A percentile compares a stretch with the other conserved stretches of the same genome.
Evolutionary conservation across 2,888 invertebrate genomes (phyloP).

Genomic region (Cotesia congregata): DNA sequence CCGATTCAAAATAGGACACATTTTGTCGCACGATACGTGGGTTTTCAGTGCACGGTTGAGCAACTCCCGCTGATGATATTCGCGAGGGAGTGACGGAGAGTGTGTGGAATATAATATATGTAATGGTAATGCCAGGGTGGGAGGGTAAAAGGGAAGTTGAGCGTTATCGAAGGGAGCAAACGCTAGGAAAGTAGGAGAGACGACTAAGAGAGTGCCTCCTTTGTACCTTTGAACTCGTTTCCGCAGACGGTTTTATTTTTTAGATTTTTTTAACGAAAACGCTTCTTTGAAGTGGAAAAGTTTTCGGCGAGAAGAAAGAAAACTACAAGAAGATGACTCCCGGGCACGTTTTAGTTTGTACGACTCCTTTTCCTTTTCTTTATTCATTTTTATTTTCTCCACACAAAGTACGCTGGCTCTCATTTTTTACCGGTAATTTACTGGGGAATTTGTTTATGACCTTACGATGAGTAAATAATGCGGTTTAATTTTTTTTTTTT

Average conservation of each 20-base stretch:
- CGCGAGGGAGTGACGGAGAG: slow-evolving; percentile 5
- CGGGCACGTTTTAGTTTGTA: slow-evolving; percentile 40
- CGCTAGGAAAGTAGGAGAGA: slow-evolving; percentile 17
- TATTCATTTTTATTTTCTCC: neutral
- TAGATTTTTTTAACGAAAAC: slow-evolving; percentile 33
- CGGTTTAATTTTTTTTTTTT: too few relatives aligned
- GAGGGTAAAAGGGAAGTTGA: slow-evolving; percentile 34
- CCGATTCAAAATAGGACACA: slow-evolving; percentile 39
- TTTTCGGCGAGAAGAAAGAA: slow-evolving; percentile 30
- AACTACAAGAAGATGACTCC: slow-evolving; percentile 32
- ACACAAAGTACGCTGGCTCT: neutral
- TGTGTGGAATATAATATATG: neutral
- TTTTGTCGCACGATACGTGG: slow-evolving; percentile 34
- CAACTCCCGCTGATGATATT: slow-evolving; percentile 41
- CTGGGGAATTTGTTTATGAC: too few relatives aligned
- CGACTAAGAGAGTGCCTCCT: slow-evolving; percentile 29
- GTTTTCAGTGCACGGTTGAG: slow-evolving; percentile 22
- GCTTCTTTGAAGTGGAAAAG: slow-evolving; percentile 39
- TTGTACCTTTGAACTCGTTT: slow-evolving; percentile 42
- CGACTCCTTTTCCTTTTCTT: slow-evolving; percentile 31
- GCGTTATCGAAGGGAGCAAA: slow-evolving; percentile 37
- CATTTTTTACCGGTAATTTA: slow-evolving; percentile 4
- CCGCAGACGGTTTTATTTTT: slow-evolving; percentile 30
- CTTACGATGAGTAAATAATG: too few relatives aligned
- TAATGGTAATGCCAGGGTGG: slow-evolving; percentile 31